These are phyloP conservation scores for Aspidoscelis tigris DNA, from an alignment of 2,113 vertebrate species.

Conservation along the genomic window DNA sequence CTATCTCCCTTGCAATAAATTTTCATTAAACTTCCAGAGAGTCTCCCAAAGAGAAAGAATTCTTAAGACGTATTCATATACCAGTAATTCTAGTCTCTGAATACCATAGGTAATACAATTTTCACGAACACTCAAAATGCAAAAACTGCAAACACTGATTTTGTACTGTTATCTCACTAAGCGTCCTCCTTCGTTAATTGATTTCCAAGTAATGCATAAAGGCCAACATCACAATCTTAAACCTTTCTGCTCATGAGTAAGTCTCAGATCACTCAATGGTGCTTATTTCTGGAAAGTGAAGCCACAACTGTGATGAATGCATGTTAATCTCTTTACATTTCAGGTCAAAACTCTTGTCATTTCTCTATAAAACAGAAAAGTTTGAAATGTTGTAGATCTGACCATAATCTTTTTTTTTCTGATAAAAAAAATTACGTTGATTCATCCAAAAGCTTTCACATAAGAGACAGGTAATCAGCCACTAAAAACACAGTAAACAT, in stretches of 20 bases:
- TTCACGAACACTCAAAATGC: conserved; percentile 29
- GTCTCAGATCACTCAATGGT: too few relatives aligned
- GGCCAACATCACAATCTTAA: conserved; percentile 6
- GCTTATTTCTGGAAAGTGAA: background rate
- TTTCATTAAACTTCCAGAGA: conserved; percentile 46
- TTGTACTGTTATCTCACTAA: conserved; percentile 43
- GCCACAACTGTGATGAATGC: background rate
- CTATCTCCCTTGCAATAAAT: conserved; percentile 43
- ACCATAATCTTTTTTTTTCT: conserved; percentile 17
- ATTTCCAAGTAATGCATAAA: conserved; percentile 34
- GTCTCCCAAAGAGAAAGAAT: conserved; percentile 46
- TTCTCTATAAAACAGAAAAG: conserved; percentile 12
- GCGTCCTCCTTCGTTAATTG: background rate
- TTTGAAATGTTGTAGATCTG: background rate
- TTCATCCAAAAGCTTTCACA: conserved; percentile 42
- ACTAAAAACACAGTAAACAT: conserved; percentile 25
- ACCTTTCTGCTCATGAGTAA: too few relatives aligned
- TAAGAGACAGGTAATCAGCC: conserved; percentile 41
- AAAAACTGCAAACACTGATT: conserved; percentile 15
- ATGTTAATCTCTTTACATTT: conserved; percentile 29
- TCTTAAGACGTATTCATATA: conserved; percentile 36
- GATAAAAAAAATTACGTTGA: conserved; percentile 31
- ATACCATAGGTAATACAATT: conserved; percentile 39
- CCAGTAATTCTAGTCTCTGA: conserved; percentile 44
- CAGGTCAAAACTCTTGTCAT: conserved; percentile 11